Evolutionary conservation across 2,888 invertebrate species (phyloP).

Genomic region (Drosophila subquinaria): DNA sequence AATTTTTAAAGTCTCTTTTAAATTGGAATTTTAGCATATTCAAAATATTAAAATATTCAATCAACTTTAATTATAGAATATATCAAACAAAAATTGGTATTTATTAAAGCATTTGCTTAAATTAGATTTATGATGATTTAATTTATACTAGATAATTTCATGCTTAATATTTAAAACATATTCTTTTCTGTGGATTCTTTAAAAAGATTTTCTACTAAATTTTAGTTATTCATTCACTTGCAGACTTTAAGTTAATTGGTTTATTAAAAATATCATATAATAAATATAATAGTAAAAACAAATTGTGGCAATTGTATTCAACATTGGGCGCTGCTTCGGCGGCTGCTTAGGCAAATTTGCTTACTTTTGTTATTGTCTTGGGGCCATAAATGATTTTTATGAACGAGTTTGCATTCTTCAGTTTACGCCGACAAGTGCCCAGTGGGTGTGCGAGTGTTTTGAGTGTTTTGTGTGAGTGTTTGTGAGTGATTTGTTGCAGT

Average conservation of each 20-base stretch:
- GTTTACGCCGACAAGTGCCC: slow-evolving; percentile 58
- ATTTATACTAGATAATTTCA: too few relatives aligned
- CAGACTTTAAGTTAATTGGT: background rate
- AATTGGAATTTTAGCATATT: background rate
- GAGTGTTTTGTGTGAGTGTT: slow-evolving; percentile 22
- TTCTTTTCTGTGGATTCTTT: background rate
- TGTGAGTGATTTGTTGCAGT: slow-evolving; percentile 70
- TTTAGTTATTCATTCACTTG: background rate
- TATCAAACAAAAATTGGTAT: too few relatives aligned
- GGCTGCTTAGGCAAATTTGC: slow-evolving; percentile 36
- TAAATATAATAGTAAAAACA: slow-evolving; percentile 68
- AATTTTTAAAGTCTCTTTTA: background rate
- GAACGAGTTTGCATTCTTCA: slow-evolving; percentile 74
- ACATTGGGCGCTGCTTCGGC: slow-evolving; percentile 60
- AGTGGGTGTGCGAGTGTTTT: slow-evolving; percentile 14
- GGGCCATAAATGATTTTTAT: slow-evolving; percentile 74
- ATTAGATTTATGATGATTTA: too few relatives aligned
- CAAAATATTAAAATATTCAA: too few relatives aligned
- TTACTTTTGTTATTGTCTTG: slow-evolving; percentile 35
- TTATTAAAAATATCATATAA: background rate
- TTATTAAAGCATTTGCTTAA: too few relatives aligned
- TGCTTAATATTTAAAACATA: too few relatives aligned
- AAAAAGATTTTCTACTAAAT: background rate
- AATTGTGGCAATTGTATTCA: slow-evolving; percentile 78
- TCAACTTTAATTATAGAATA: too few relatives aligned